Base-by-base conservation (phyloP, 2,113 vertebrate species). In the Corvus moneduloides region DNA sequence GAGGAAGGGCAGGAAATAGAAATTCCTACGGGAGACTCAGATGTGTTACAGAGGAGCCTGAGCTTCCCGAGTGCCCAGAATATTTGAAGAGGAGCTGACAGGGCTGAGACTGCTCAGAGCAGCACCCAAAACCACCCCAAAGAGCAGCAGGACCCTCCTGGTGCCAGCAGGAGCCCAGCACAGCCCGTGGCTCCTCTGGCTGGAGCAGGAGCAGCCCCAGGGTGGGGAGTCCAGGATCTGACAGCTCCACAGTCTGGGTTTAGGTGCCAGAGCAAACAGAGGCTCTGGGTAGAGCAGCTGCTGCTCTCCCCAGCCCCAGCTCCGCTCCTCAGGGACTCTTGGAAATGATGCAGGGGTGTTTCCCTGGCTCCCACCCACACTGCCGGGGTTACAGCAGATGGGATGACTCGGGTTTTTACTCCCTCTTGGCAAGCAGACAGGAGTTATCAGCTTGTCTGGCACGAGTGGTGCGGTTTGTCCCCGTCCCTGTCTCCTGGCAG, bases 291-390 rank as follows among this genome's bases (percentile, higher is more conserved):
- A 3, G 52, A n/a, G 18, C 46, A 48, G 58, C 72, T 43, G 71
- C 43, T 35, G 66, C 80, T 21, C 1, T 23, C 37, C 43, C 10
- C 56, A 13, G 56, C 24, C 58, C 26, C 55, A 3, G 33, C 24
- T 27, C 41, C 3, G 2, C 3, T 20, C 18, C 74, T 63, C 58
- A 2, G 33, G 11, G 21, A 5, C 0, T 0, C 62, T 12, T 28
- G 55, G 58, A 37, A 28, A 10, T 4, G 2, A 3, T 35, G 54
- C 26, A 13, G n/a, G 84, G 69, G 21, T 32, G 59, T 51, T 89
- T 56, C 55, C 61, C 41, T 26, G 37, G 41, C 56, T 61, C 35
- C 61, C 59, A 44, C 51, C 37, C 64, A 16, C 51, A 3, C 21
- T 19, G 13, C n/a, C 52, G 26, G 66, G 13, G 22, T 28, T n/a